Evolutionary conservation across 1,140 invertebrate genomes (phyloP), one percentile per base, ranked within the genome.

Genomic region (Triops cancriformis): DNA sequence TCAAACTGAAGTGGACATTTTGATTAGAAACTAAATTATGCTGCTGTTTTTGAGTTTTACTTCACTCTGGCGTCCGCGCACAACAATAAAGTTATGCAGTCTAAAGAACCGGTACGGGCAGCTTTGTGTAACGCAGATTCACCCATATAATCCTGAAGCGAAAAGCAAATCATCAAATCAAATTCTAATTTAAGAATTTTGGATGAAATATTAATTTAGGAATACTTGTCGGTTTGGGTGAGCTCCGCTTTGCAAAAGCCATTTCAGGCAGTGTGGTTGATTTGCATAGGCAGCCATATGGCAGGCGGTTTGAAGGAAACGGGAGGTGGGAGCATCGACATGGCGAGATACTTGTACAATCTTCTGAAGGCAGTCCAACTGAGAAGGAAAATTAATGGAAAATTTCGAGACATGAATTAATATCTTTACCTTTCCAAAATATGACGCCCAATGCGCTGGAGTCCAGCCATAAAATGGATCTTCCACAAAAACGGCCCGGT

Each of bases 241-340:
- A 26, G 74, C 74, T 76, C 74, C 74, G 12, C 37, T 42, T 27
- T 76, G 37, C 26, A 76, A 45, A 12, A 76, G 23, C 74, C 74
- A 76, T 45, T 76, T 41, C 4, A 76, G 74, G 74, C 74, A 76
- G 74, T 76, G 74, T 4, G 74, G 74, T 27, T 76, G 74, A 31
- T 45, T 45, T 26, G 74, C 74, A 76, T 43, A 76, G 74, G 74
- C 74, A 76, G 74, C 41, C 26, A 76, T 76, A 26, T 76, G 74
- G 37, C 37, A 41, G 37, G 74, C 37, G n/a, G 74, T 76, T 26
- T 76, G 74, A 14, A 76, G 37, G 74, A 76, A 76, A 31, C 45
- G 37, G 26, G 74, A 76, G 0, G 37, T 76, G 7, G 74, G 74
- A 18, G 45, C 74, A 43, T 76, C 74, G 18, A 76, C 74, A 26